Base-by-base conservation (phyloP, 2,113 vertebrate genomes). In the Chrysochloris asiatica region DNA sequence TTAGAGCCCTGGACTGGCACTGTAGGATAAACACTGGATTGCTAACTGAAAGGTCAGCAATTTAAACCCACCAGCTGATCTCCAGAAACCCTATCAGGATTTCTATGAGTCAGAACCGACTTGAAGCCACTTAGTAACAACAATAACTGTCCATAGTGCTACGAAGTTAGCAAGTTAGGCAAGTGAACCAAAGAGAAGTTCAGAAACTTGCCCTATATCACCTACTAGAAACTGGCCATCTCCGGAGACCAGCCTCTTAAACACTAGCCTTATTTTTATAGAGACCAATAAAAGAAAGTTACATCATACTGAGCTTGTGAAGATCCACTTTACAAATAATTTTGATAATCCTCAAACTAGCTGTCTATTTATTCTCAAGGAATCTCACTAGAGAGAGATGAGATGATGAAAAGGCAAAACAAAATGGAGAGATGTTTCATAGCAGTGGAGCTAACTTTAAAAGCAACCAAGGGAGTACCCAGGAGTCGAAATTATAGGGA, bases 151-250 rank as follows among this genome's bases (percentile, higher is more conserved):
- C 8, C n/a, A 50, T 50, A 10, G 48, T 50, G n/a, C n/a, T n/a
- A n/a, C n/a, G n/a, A n/a, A 54, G 14, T 61, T 92, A 67, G 61
- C 11, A 78, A 41, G n/a, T n/a, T 65, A 89, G 88, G 26, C 33
- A 73, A 33, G 8, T 36, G 19, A 86, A 12, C 24, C 84, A 89
- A 81, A 76, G 5, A 91, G 11, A 94, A 84, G 22, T 81, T 87
- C 47, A 78, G 13, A 89, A 91, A 69, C 22, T 48, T 89, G 3
- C 6, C 41, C 8, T 84, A 22, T 4, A 24, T 69, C 30, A 61
- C 11, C 2, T 78, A 36, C 3, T 17, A 81, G 56, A 76, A 78
- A 84, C 9, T 52, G 24, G 24, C 8, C 81, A 54, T 56, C 59
- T 84, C 52, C 26, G 71, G 43, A 75, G 30, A 24, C 43, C 12